Percentiles rank a stretch among this genome's conserved stretches.
Conservation (phyloP, 2,888 invertebrate genomes). For the Ephialtes manifestator region DNA sequence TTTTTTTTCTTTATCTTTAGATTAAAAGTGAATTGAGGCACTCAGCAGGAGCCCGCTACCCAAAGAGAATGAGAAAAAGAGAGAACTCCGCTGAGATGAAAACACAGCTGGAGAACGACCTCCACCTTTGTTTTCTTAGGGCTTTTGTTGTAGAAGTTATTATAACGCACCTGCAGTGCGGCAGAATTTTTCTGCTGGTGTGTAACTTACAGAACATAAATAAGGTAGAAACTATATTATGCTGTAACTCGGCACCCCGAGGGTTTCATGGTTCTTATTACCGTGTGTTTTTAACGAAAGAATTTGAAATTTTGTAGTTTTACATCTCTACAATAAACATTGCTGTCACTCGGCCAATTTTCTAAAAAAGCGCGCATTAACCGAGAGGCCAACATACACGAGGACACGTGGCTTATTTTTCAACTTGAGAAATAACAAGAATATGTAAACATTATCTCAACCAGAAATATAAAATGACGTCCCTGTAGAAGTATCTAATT, state of each 20-base stretch:
- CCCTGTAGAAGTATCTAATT: not conserved
- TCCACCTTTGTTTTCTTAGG: constrained; percentile 30
- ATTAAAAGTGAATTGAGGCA: not conserved
- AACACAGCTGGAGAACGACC: constrained; percentile 41
- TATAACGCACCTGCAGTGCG: constrained; percentile 8
- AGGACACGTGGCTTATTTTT: not conserved
- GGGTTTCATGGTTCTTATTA: not conserved
- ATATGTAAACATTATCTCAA: not conserved
- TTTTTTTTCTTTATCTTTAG: not conserved
- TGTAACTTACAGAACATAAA: not conserved
- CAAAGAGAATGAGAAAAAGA: not conserved
- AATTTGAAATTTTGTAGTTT: not conserved
- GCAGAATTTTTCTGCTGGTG: not conserved
- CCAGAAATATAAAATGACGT: constrained; percentile 11
- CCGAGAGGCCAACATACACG: not conserved
- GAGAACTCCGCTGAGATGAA: not conserved
- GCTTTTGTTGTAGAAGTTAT: not conserved
- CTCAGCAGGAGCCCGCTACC: not conserved
- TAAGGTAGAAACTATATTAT: not conserved
- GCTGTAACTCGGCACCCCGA: not conserved
- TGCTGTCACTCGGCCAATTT: not conserved
- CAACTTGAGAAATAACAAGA: not conserved
- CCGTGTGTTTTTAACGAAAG: not conserved
- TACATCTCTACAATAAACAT: not conserved
- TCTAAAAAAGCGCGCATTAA: not conserved